phyloP scores from a whole-genome alignment of 2,113 vertebrate species.

The Protobothrops flavoviridis region DNA sequence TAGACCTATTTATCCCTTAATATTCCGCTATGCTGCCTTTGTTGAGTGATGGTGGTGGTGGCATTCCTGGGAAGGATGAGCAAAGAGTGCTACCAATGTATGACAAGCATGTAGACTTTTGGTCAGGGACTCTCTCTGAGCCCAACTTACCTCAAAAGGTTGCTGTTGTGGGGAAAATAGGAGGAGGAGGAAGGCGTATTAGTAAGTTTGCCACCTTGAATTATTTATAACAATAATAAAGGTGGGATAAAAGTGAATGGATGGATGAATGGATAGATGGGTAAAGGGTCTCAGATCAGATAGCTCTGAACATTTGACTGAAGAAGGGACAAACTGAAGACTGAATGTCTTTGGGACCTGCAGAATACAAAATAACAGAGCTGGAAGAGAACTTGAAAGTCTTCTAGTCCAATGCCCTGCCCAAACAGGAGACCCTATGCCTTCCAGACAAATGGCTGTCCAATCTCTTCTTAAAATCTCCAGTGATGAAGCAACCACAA shows the following conservation, averaged over 20 bases:
- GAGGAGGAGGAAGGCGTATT: background rate
- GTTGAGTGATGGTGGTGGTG: background rate
- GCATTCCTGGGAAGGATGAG: background rate
- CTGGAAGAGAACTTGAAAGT: background rate
- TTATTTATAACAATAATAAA: background rate
- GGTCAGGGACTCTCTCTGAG: background rate
- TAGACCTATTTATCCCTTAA: background rate
- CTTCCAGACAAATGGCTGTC: background rate
- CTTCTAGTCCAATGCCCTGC: background rate
- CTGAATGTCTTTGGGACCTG: background rate
- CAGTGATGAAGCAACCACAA: background rate
- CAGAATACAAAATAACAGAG: background rate
- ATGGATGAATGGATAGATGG: background rate
- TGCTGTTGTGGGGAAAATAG: background rate
- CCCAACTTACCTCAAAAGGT: background rate
- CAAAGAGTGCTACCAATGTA: background rate
- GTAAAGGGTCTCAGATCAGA: background rate
- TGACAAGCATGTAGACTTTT: background rate
- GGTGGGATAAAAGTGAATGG: background rate
- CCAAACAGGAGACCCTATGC: background rate
- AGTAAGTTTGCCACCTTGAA: background rate
- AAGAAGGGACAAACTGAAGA: background rate
- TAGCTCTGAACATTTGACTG: background rate
- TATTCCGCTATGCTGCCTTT: background rate
- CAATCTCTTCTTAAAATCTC: background rate